Percentiles rank a stretch among this genome's conserved stretches.
phyloP scores from a whole-genome alignment of 2,113 vertebrate genomes.

The Cranoglanis bouderius region DNA sequence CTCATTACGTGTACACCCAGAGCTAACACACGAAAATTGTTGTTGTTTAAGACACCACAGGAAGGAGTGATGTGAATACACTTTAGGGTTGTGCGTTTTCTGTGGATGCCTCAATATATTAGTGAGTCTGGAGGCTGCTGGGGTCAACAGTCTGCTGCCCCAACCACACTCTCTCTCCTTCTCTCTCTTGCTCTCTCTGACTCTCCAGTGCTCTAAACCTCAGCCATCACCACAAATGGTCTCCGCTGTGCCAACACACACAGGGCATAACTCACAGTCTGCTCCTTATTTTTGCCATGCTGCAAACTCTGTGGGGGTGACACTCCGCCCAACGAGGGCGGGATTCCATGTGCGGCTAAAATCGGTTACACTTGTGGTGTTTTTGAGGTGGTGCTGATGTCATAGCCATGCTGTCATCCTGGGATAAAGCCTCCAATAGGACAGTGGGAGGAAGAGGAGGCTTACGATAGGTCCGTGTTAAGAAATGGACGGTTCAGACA shows the following conservation, averaged over 20 bases:
- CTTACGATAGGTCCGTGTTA: neutral
- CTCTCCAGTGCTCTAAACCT: constrained; percentile 62
- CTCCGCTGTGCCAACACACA: constrained; percentile 67
- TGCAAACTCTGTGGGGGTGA: constrained; percentile 54
- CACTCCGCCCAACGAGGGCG: constrained; percentile 52
- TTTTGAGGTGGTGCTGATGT: constrained; percentile 67
- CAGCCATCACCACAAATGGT: constrained; percentile 69
- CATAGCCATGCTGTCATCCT: constrained; percentile 55
- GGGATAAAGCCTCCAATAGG: constrained; percentile 52
- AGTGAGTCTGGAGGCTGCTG: constrained; percentile 38
- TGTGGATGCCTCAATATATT: constrained; percentile 31
- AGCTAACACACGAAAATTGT: neutral
- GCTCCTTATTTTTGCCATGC: constrained; percentile 51
- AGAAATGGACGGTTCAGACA: neutral
- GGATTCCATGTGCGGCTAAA: constrained; percentile 67
- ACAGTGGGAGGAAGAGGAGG: constrained; percentile 39
- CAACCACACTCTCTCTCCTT: constrained; percentile 32
- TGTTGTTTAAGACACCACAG: constrained; percentile 27
- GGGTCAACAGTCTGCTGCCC: constrained; percentile 51
- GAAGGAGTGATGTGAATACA: constrained; percentile 17
- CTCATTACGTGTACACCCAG: neutral
- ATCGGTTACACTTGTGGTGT: constrained; percentile 57
- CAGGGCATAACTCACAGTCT: constrained; percentile 65
- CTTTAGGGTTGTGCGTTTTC: constrained; percentile 8
- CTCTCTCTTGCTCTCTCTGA: constrained; percentile 45